A percentile compares a stretch with the other conserved stretches of the same genome.
Conservation (phyloP, 1,140 invertebrate species). For the Eupristina koningsbergeri region DNA sequence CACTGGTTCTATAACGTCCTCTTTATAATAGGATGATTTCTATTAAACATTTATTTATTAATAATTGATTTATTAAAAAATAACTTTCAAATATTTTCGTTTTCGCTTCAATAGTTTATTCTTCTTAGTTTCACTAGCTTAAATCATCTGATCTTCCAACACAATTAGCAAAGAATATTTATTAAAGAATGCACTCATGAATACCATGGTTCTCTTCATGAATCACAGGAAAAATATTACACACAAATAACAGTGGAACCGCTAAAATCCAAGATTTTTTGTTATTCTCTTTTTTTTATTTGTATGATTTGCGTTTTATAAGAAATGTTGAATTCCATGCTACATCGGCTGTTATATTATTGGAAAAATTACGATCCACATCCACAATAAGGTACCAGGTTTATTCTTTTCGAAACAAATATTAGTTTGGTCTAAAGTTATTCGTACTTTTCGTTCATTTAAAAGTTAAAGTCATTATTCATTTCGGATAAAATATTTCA, state of each 20-base stretch:
- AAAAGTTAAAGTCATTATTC: no score
- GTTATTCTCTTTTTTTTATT: conserved; percentile 52
- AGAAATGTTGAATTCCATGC: conserved; percentile 68
- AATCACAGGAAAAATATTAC: background rate
- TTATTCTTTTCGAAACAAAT: background rate
- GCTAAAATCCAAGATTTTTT: background rate
- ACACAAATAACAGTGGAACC: background rate
- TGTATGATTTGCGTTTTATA: conserved; percentile 55
- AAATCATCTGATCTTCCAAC: background rate
- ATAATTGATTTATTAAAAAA: conserved; percentile 45
- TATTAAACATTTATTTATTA: background rate
- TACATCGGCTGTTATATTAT: conserved; percentile 21
- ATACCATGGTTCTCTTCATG: background rate
- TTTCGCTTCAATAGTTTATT: background rate
- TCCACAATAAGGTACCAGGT: background rate
- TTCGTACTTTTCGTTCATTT: no score
- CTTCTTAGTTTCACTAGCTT: background rate
- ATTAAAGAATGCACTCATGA: conserved; percentile 52
- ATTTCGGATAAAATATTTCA: no score
- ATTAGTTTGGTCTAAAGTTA: no score
- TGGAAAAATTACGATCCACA: no score
- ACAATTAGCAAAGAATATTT: no score
- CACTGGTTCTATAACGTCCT: no score
- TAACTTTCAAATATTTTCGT: conserved; percentile 2
- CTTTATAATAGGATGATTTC: no score